Conservation (phyloP, 2,797 vertebrate genomes). For the Apodemus agrarius region DNA sequence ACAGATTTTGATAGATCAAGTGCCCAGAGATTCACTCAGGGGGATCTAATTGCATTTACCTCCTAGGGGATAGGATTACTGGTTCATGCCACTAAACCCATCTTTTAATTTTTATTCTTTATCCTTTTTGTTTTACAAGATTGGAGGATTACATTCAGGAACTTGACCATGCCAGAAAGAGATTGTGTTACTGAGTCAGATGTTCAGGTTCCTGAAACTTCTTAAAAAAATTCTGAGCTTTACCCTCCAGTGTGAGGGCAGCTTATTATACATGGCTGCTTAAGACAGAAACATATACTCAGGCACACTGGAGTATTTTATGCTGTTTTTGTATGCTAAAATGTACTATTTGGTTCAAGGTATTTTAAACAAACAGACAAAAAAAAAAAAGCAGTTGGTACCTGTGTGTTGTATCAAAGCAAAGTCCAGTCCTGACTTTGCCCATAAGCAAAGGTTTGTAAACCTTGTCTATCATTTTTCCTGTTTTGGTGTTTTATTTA, state of each 20-base stretch:
- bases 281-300: not conserved
- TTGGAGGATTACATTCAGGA: too few relatives aligned
- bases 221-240: not conserved
- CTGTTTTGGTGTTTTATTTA: too few relatives aligned
- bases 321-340: not conserved
- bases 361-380: not conserved
- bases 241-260: not conserved
- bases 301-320: not conserved
- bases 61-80: not conserved
- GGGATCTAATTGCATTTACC: not conserved
- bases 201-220: not conserved
- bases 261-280: rapidly evolving
- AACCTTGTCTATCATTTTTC: too few relatives aligned
- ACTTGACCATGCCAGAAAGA: too few relatives aligned
- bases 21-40: not conserved
- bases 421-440: not conserved
- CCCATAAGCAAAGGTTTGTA: too few relatives aligned
- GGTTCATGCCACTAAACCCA: not conserved
- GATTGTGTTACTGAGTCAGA: not conserved
- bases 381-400: not conserved
- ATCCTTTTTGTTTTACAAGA: not conserved
- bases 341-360: not conserved
- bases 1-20: not conserved
- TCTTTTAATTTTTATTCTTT: not conserved
- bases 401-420: not conserved